Evolutionary conservation across 2,888 invertebrate species (phyloP).

Genomic region (Leucophenga maculata): DNA sequence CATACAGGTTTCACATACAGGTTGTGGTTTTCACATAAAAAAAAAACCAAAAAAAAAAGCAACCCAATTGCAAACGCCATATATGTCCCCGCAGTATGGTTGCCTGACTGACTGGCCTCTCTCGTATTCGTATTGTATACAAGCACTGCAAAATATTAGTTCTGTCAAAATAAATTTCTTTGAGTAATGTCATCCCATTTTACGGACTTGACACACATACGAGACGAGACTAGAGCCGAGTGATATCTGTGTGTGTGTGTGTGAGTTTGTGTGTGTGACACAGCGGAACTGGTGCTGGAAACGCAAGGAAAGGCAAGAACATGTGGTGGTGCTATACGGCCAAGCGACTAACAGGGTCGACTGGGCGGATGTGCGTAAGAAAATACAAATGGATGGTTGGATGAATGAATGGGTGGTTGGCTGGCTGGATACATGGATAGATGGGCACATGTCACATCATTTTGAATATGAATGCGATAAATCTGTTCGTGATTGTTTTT

Average conservation of each 20-base stretch:
- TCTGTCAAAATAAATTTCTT: conserved; percentile 70
- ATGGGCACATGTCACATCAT: conserved; percentile 61
- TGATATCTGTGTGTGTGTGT: background rate
- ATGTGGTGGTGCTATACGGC: too few relatives aligned
- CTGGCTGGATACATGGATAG: background rate
- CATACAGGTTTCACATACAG: too few relatives aligned
- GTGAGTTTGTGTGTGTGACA: background rate
- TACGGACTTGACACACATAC: conserved; percentile 59
- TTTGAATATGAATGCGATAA: conserved; percentile 68
- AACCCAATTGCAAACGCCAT: too few relatives aligned
- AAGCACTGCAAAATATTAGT: conserved; percentile 62
- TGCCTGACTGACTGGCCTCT: too few relatives aligned
- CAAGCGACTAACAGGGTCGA: too few relatives aligned
- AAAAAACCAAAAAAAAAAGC: too few relatives aligned
- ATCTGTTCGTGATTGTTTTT: conserved; percentile 70
- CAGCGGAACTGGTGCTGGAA: too few relatives aligned
- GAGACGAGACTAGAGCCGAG: too few relatives aligned
- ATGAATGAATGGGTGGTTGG: conserved; percentile 24
- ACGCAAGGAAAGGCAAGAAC: background rate
- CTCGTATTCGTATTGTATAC: too few relatives aligned
- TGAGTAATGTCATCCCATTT: conserved; percentile 70
- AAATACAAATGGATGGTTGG: conserved; percentile 2
- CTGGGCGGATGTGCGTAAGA: too few relatives aligned
- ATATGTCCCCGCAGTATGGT: too few relatives aligned
- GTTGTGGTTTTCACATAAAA: too few relatives aligned